A percentile compares a stretch with the other conserved stretches of the same genome.
Conservation (phyloP, 92 coral and sea anemone genomes). For the Paramuricea clavata region DNA sequence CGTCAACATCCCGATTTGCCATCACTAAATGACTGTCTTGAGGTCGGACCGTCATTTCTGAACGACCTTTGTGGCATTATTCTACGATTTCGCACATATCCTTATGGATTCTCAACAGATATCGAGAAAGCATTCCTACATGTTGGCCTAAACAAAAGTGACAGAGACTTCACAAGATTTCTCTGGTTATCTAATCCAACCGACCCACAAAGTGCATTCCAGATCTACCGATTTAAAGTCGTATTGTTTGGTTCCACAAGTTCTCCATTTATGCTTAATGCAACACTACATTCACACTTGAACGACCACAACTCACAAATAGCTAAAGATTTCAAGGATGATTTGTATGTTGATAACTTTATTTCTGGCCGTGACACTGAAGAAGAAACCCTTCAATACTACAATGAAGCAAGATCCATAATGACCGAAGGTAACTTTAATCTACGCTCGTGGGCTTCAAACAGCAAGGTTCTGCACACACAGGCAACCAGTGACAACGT, state of each 20-base stretch:
- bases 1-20: slow-evolving; percentile 31
- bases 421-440: not conserved
- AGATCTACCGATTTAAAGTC: slow-evolving; percentile 45
- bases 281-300: slow-evolving; percentile 44
- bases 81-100: slow-evolving; percentile 33
- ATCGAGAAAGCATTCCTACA: slow-evolving; percentile 43
- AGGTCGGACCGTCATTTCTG: slow-evolving; percentile 46
- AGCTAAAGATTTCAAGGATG: slow-evolving; percentile 48
- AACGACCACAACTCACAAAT: slow-evolving; percentile 32
- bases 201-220: slow-evolving; percentile 56
- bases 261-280: slow-evolving; percentile 62
- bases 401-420: not conserved
- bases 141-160: slow-evolving; percentile 40
- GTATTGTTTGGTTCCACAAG: slow-evolving; percentile 60
- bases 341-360: too few species aligned
- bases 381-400: slow-evolving; percentile 21
- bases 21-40: slow-evolving; percentile 59
- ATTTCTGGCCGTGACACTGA: too few species aligned
- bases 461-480: not conserved
- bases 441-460: slow-evolving; percentile 48
- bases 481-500: not conserved
- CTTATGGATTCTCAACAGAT: slow-evolving; percentile 1
- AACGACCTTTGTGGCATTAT: slow-evolving; percentile 46
- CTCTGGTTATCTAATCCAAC: not conserved
- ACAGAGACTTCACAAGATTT: too few species aligned